Base-by-base conservation (phyloP, 2,113 vertebrate genomes). In the Panthera tigris region DNA sequence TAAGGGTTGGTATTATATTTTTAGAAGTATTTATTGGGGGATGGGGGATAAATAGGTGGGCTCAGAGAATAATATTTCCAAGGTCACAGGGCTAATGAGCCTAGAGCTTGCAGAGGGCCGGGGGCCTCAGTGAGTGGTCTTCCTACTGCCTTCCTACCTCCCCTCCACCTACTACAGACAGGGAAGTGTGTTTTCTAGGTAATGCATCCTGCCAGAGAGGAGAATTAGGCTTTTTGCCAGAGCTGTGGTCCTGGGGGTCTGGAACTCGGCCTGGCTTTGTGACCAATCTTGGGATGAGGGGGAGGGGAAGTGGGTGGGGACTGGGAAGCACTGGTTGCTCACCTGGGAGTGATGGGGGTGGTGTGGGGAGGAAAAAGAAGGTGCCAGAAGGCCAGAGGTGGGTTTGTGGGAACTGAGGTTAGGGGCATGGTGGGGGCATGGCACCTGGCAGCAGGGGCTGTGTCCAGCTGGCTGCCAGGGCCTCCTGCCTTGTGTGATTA, bases 361-460 rank as follows among this genome's bases (percentile, higher is more conserved):
- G 33, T 8, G 7, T 41, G 48, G 29, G 48, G 6, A 86, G 61
- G 11, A 11, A 23, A 45, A 23, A n/a, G 29, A 23, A 21, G 18
- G 61, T 3, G 12, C 25, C 52, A 41, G 76, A 68, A 87, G 79
- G 48, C 33, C 9, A 25, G 19, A 36, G 10, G 31, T n/a, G 41
- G 23, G 13, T 10, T 73, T 68, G 5, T n/a, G 55, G 85, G 84
- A 45, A 25, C n/a, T 57, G 23, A 84, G 36, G 55, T 52, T 1
- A 2, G 41, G 23, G 29, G 21, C 1, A 1, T 33, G 79, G 65
- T 0, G 2, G 50, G 23, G 23, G 21, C 3, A 1, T 33, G 79
- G 71, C 50, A 23, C 10, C 12, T 31, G 69, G 21, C 65, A 36
- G 3, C 1, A 15, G 33, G 80, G 74, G n/a, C 41, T 48, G 9